These are phyloP conservation scores for Actenoides lindsayi DNA, from an alignment of 2,113 vertebrate genomes.

Conservation along the genomic window DNA sequence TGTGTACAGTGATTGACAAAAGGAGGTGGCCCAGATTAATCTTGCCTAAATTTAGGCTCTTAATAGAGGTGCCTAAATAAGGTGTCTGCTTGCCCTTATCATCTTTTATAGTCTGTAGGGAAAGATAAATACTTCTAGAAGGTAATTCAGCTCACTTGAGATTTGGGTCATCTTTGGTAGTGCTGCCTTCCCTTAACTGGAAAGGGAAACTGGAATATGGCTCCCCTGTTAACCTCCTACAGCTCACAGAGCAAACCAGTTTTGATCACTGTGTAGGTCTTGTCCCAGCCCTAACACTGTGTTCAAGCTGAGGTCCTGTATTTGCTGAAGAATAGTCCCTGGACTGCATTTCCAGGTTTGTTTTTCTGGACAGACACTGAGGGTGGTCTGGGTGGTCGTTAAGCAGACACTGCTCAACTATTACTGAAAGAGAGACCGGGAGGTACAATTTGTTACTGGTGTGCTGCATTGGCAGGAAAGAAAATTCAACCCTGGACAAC, in stretches of 20 bases:
- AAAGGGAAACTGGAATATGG: neutral
- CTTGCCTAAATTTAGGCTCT: constrained; percentile 44
- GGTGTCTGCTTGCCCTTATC: neutral
- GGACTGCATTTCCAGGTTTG: neutral
- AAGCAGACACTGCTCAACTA: neutral
- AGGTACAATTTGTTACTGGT: neutral
- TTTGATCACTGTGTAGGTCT: neutral
- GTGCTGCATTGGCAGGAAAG: neutral
- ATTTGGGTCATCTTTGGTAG: neutral
- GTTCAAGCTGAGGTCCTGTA: neutral
- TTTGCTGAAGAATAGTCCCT: neutral
- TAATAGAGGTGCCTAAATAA: constrained; percentile 31
- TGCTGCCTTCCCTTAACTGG: neutral
- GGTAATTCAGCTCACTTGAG: neutral
- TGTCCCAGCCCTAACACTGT: neutral
- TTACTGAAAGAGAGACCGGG: neutral
- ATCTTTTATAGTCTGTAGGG: neutral
- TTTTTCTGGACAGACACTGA: neutral
- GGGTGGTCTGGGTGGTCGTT: neutral
- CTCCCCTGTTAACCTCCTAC: neutral
- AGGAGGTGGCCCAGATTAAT: constrained; percentile 35
- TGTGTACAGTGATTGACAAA: neutral
- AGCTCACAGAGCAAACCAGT: neutral
- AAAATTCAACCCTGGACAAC: neutral
- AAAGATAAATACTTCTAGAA: neutral